Evolutionary conservation across 64 coral and sea anemone species (phyloP).

Genomic region (Porites australiensis): DNA sequence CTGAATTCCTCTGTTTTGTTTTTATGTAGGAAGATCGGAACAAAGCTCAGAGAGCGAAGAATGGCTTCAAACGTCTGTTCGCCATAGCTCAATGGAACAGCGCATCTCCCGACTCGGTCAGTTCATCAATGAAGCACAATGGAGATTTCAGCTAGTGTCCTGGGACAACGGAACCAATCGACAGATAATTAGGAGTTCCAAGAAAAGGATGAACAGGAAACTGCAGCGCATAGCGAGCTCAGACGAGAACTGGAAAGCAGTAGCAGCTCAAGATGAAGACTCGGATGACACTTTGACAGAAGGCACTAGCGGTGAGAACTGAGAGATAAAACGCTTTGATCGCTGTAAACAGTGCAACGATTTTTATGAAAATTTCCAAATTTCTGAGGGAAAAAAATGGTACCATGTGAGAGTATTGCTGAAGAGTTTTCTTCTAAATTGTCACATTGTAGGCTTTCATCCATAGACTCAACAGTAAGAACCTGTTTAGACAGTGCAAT

Average conservation of each 20-base stretch:
- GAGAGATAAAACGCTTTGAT: too few species aligned
- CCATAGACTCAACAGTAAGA: too few species aligned
- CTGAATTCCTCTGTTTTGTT: not conserved
- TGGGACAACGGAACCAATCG: conserved; percentile 50
- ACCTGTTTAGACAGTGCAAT: too few species aligned
- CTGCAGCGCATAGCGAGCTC: conserved; percentile 39
- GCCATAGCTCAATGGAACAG: conserved; percentile 73
- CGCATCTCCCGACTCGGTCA: conserved; percentile 86
- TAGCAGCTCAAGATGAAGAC: conserved; percentile 70
- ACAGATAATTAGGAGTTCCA: conserved; percentile 42
- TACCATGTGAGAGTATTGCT: too few species aligned
- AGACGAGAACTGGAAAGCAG: conserved; percentile 20
- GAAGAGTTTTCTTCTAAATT: too few species aligned
- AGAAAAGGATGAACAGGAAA: conserved; percentile 42
- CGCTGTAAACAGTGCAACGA: too few species aligned
- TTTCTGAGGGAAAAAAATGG: too few species aligned
- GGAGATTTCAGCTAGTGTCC: conserved; percentile 95
- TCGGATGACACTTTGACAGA: conserved; percentile 37
- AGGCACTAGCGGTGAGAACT: conserved; percentile 1
- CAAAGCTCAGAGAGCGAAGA: conserved; percentile 27
- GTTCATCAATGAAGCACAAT: conserved; percentile 95
- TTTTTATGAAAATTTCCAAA: too few species aligned
- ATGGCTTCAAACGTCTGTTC: conserved; percentile 68
- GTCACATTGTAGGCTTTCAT: too few species aligned
- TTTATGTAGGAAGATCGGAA: conserved; percentile 5